phyloP scores from a whole-genome alignment of 2,113 vertebrate genomes.

The Murina feae region DNA sequence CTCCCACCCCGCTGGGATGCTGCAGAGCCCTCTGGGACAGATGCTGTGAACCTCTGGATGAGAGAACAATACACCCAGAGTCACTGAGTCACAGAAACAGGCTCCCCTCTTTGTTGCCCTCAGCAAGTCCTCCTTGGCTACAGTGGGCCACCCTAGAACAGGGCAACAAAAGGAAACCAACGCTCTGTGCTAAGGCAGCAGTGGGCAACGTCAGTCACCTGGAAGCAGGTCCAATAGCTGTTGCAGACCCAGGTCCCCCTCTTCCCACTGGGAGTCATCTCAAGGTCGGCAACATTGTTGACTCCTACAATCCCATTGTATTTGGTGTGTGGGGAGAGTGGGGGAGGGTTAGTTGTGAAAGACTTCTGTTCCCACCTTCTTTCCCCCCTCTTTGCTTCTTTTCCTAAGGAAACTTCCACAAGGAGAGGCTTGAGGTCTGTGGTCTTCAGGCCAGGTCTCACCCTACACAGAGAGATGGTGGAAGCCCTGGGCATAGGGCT shows the following conservation, averaged over 20 bases:
- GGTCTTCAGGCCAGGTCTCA: background rate
- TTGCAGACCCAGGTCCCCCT: background rate
- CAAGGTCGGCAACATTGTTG: background rate
- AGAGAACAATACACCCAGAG: background rate
- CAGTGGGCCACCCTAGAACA: background rate
- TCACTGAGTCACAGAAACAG: background rate
- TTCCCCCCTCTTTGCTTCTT: background rate
- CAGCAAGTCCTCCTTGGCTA: background rate
- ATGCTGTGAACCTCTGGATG: background rate
- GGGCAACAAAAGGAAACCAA: background rate
- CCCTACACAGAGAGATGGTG: background rate
- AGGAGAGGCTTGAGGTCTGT: background rate
- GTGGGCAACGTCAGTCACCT: background rate
- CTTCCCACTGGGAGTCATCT: background rate
- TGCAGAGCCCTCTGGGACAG: background rate
- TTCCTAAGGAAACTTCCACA: slow-evolving; percentile 7
- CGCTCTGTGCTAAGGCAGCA: background rate
- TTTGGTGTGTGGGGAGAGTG: background rate
- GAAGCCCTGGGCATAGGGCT: accelerated
- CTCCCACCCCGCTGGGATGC: background rate
- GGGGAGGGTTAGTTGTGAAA: background rate
- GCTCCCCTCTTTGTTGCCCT: too few species aligned
- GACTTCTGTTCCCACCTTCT: background rate
- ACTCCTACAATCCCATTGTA: background rate
- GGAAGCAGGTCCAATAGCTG: background rate